phyloP scores from a whole-genome alignment of 2,113 vertebrate species.

The Zootoca vivipara region DNA sequence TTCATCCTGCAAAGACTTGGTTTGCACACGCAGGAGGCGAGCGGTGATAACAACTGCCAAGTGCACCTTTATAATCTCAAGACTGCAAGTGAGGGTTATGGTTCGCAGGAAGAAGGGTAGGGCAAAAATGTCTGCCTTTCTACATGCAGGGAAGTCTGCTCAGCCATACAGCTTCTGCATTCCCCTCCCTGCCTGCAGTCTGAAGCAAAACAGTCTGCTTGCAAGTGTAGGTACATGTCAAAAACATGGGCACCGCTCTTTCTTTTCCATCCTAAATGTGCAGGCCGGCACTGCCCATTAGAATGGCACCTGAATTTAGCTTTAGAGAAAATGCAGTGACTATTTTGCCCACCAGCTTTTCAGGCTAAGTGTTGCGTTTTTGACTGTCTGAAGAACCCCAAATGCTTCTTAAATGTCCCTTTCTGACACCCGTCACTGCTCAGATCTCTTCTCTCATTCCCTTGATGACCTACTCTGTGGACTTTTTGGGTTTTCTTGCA shows the following conservation, averaged over 20 bases:
- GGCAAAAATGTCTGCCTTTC: background rate
- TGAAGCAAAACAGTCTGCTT: too few species aligned
- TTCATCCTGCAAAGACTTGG: background rate
- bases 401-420: background rate
- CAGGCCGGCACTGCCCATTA: background rate
- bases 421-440: background rate
- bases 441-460: slow-evolving; percentile 13
- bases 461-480: background rate
- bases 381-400: background rate
- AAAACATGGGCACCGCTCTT: background rate
- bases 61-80: background rate
- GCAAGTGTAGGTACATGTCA: background rate
- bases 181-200: background rate
- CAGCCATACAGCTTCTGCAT: background rate
- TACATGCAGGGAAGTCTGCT: background rate
- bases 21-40: background rate
- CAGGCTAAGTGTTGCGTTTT: background rate
- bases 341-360: background rate
- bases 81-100: background rate
- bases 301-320: background rate
- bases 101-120: background rate
- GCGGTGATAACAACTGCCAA: background rate
- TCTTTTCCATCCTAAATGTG: too few species aligned
- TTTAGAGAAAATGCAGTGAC: background rate
- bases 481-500: too few species aligned